Base-by-base conservation (phyloP, 2,797 vertebrate genomes). In the Fistularia tabacaria region DNA sequence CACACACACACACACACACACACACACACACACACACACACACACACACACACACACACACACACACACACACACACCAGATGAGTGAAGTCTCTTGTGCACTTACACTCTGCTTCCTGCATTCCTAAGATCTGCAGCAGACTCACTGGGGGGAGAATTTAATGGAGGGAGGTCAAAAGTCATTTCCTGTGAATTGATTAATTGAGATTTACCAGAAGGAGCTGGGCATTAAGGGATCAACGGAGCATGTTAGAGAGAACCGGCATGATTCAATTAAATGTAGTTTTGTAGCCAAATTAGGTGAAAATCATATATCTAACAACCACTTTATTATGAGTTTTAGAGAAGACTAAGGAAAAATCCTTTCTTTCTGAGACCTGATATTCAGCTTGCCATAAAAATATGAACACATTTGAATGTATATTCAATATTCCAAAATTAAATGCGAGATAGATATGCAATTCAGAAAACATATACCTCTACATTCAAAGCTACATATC, bases 111-210 rank as follows among this genome's bases (percentile, higher is more conserved):
- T 66, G 36, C 66, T 70, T 80, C 69, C 68, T 68, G 69, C 84
- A 90, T 89, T 89, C 88, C 83, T 80, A 39, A 39, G 54, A 60
- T 67, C 66, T 13, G 58, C 66, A 46, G 66, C 67, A 46, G 57
- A 53, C 67, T 64, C 71, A 38, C 45, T 46, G 53, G 74, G 74
- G 68, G 77, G 36, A 60, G 67, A 59, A 56, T 65, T 81, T 78
- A 83, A 86, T 81, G 76, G 59, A 47, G 62, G 47, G 3, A 46
- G 71, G 80, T 86, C 82, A 87, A 70, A 85, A 84, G 81, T 85
- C 75, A 88, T 68, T 88, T 89, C 87, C 86, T 83, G 83, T 83
- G 73, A 77, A 79, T 79, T 83, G 86, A 85, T 84, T 77, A 80
- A 73, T 75, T 62, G 52, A 55, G 48, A 74, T 72, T 50, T 76